Evolutionary conservation across 2,113 vertebrate genomes (phyloP), one percentile per base, ranked within the genome.

Genomic region (Cebus imitator): DNA sequence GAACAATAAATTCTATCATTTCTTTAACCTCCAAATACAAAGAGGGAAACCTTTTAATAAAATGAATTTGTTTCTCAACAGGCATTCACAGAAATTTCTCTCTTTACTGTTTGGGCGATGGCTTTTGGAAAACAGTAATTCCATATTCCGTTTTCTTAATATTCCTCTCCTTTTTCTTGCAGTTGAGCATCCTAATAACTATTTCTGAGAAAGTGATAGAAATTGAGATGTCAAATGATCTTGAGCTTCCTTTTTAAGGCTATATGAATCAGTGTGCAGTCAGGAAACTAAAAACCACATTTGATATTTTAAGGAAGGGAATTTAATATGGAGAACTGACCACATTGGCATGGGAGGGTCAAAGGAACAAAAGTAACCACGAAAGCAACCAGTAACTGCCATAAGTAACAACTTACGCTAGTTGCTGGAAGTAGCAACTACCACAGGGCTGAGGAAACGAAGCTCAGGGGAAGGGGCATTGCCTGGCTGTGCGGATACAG

Each of bases 31-130:
- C 80, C 43, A 91, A 95, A 93, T 72, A 78, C 85, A 85, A 37
- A 87, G 52, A 70, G 48, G 87, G 80, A 94, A 96, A 90, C 87
- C 78, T 94, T 97, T 97, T 96, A 95, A 95, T 93, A 87, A 93
- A 96, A 88, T 70, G 35, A 90, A 87, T 95, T 81, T 80, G 61
- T 96, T 97, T 93, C 72, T 68, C 17, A 90, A 50, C 52, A 84
- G 58, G 64, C 85, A 27, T 50, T 94, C 25, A 32, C 17, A 58
- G 72, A 50, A 80, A 93, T 87, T 21, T 91, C 81, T 50, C 61
- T 37, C 37, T 12, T 64, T 82, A 35, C 90, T 70, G 7, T 87
- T 66, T 64, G 17, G 16, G 81, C 4, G 64, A 48, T 66, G 45
- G 37, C 68, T 80, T 90, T 92, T 90, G 76, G 81, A 94, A 90